Evolutionary conservation across 2,888 invertebrate species (phyloP), one percentile per base, ranked within the genome.

Genomic region (Troilus luridus): DNA sequence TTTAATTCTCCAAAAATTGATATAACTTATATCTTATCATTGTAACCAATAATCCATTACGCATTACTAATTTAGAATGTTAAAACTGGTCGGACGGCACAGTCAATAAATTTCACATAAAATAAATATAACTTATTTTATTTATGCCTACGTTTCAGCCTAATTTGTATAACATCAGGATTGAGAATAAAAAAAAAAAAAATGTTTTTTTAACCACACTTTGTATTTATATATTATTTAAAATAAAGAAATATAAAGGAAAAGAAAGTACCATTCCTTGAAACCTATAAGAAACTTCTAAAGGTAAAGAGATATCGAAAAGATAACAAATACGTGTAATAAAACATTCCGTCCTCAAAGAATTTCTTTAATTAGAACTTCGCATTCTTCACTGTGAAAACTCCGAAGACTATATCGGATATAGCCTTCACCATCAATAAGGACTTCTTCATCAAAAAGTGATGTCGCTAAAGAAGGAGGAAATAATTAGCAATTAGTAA

Each of bases 401-500:
- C 17, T 8, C 3, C 67, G 14, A 24, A 41, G 14, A 0, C 27
- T 77, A 8, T 24, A 27, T 11, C 14, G n/a, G 24, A 67, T 67
- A 64, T 64, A 64, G 64, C 3, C 67, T 67, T 24, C 24, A 67
- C 67, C 24, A 27, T 27, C 14, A 67, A 24, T 5, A 77, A 9
- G 17, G 72, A 77, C 14, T 41, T 27, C 72, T 27, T 77, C 41
- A 19, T 27, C 72, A 41, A 77, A 77, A 14, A 41, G 72, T 41
- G 72, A 77, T 85, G 85, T 85, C 85, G 56, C 54, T 9, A 21
- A 11, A 85, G 85, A 54, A 85, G 56, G 56, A 85, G 85, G 21
- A 85, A 85, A 56, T 85, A 85, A 85, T 85, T 58, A 58, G 19
- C 56, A 85, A 85, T 85, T 85, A 85, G 85, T 58, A n/a, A 56